Base-by-base conservation (phyloP, 2,797 vertebrate species). In the Eulemur albifrons region DNA sequence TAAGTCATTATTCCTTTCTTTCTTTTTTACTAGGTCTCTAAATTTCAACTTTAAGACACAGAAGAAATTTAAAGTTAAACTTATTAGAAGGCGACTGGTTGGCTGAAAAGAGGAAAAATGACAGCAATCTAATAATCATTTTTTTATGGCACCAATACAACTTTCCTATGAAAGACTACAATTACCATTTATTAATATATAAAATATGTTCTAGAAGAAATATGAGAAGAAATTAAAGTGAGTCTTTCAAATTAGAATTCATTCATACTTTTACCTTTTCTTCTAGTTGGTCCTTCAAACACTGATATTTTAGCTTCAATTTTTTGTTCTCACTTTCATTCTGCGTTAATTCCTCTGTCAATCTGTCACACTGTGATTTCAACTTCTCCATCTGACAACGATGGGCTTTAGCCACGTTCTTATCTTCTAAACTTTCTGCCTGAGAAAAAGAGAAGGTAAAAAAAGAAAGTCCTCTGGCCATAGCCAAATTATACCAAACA, bases 281-380 rank as follows among this genome's bases (percentile, higher is more conserved):
- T 69, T 99, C 99, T 97, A 99, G 97, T 90, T 99, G 98, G 96
- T 99, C 98, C 97, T 99, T 99, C 95, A 99, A 96, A 92, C 98
- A 97, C 90, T 99, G 99, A 98, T 98, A 99, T 96, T 99, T 99
- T 96, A 96, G 97, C 79, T 98, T 99, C 90, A 99, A 98, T 82
- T 98, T 98, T 75, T 97, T 84, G 70, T 99, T 99, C 80, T 98
- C 99, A 88, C 99, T 99, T 88, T 99, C 98, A 72, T 98, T 98
- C 70, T 98, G 97, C 72, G 97, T 98, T 98, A 99, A 98, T 96
- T 99, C 98, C 72, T 98, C 98, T 21, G 98, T 98, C 96, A 99
- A 97, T 97, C 99, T 99, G 97, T 99, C 99, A 98, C 98, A 99
- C 94, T 99, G 99, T 59, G 97, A 98, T 98, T 99, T 99, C 98